Percentiles rank a stretch among this genome's conserved stretches.
These are phyloP conservation scores for Meda fulgida DNA, from an alignment of 2,797 vertebrate genomes.

Conservation along the genomic window DNA sequence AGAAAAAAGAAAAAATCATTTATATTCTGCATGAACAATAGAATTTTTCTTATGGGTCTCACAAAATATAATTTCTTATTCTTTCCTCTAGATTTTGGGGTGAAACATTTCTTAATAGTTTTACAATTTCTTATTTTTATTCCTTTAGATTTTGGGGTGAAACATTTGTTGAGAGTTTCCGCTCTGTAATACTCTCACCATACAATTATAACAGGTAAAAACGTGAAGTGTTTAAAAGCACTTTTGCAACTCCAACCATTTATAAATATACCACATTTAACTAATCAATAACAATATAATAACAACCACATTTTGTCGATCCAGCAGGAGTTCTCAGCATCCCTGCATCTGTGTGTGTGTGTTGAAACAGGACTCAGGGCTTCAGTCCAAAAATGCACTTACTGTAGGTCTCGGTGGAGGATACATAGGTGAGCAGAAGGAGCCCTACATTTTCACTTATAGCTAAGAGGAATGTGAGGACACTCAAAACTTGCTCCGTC, in stretches of 20 bases:
- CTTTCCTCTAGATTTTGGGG: background rate
- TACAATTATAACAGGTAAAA: background rate
- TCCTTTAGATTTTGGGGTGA: background rate
- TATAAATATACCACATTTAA: background rate
- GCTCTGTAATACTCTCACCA: background rate
- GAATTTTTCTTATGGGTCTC: background rate
- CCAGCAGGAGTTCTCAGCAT: background rate
- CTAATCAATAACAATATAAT: constrained; percentile 3
- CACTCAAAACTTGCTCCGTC: constrained; percentile 76
- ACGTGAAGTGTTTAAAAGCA: background rate
- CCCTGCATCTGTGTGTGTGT: background rate
- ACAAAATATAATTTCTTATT: background rate
- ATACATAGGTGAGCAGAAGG: constrained; percentile 90
- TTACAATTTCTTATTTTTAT: background rate
- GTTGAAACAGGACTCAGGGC: background rate
- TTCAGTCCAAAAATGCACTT: constrained; percentile 41
- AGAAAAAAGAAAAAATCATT: background rate
- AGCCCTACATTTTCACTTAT: constrained; percentile 85
- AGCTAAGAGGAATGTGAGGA: constrained; percentile 78
- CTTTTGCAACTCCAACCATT: background rate
- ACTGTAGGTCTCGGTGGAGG: constrained; percentile 91
- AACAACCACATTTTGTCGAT: background rate
- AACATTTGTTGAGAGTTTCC: background rate
- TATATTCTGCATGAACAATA: background rate
- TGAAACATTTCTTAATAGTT: too few relatives aligned